These are phyloP conservation scores for Anneissia japonica DNA, from an alignment of 35 echinoderm and acorn worm species.

Conservation along the genomic window DNA sequence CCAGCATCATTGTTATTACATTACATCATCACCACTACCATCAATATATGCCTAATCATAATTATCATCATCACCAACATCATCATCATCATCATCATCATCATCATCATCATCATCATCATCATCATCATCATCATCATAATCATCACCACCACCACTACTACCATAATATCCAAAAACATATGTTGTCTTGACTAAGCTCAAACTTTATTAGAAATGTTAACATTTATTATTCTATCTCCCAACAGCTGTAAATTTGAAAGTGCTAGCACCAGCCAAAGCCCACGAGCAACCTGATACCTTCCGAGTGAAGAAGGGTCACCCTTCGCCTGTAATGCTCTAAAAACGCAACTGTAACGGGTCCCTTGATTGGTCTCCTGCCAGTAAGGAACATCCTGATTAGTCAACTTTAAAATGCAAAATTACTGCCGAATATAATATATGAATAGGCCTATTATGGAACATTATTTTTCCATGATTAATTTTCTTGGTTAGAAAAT, in stretches of 20 bases:
- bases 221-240: neutral
- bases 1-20: neutral
- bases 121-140: neutral
- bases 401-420: too few relatives aligned
- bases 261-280: neutral
- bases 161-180: neutral
- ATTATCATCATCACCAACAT: neutral
- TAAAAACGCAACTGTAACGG: neutral
- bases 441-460: too few relatives aligned
- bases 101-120: conserved; percentile 14
- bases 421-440: too few relatives aligned
- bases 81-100: conserved; percentile 9
- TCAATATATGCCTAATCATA: neutral
- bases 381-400: too few relatives aligned
- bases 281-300: neutral
- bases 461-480: too few relatives aligned
- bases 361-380: too few relatives aligned
- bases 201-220: neutral
- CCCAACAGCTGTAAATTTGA: neutral
- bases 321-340: neutral
- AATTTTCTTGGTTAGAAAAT: too few relatives aligned
- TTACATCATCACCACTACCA: neutral
- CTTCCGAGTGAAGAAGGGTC: neutral
- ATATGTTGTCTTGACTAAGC: neutral
- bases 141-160: neutral